phyloP scores from a whole-genome alignment of 2,113 vertebrate genomes.

The Hyaena hyaena region DNA sequence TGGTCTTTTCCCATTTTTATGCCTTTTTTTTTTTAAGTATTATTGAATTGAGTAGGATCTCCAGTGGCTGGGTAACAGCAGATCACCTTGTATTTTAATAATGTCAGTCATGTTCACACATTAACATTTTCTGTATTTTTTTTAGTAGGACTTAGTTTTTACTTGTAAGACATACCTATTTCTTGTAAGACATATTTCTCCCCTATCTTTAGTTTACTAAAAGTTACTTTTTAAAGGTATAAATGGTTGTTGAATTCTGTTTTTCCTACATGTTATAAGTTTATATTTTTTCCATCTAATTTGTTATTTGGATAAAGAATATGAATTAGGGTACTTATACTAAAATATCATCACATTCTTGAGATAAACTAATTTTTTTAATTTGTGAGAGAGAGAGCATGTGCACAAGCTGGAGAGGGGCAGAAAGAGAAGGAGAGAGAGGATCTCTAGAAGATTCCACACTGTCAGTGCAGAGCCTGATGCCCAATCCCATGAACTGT shows the following conservation, averaged over 20 bases:
- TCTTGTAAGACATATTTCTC: background rate
- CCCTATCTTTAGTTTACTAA: background rate
- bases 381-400: no score
- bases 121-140: background rate
- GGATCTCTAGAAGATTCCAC: no score
- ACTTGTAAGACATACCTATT: background rate
- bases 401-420: no score
- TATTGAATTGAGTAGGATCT: background rate
- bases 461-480: no score
- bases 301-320: background rate
- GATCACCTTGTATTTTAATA: background rate
- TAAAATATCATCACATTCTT: background rate
- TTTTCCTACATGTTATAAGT: background rate
- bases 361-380: background rate
- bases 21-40: background rate
- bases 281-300: background rate
- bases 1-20: background rate
- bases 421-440: no score
- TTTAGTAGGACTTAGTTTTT: background rate
- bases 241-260: background rate
- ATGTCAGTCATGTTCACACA: background rate
- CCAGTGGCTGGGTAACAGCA: background rate
- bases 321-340: background rate
- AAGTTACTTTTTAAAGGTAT: background rate
- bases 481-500: no score